Conservation (phyloP, 2,797 vertebrate genomes). For the Chelmon rostratus region DNA sequence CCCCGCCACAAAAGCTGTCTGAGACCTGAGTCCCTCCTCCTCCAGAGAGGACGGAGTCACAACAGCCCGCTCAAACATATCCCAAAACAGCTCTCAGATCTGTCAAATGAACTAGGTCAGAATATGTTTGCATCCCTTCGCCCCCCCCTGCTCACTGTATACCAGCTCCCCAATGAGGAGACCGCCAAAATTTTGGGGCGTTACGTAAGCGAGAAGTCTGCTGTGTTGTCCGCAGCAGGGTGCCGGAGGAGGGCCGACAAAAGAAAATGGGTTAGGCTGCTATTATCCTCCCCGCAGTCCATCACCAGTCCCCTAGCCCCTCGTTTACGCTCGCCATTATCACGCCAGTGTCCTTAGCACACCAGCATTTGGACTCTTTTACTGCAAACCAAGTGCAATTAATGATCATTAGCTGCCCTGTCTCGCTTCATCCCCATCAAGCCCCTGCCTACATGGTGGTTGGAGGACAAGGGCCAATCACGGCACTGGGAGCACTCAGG, state of each 20-base stretch:
- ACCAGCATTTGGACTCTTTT: conserved; percentile 89
- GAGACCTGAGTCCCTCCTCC: conserved; percentile 18
- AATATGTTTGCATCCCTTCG: conserved; percentile 48
- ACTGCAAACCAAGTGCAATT: conserved; percentile 93
- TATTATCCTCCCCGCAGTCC: conserved; percentile 79
- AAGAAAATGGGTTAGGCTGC: conserved; percentile 85
- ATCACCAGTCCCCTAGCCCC: conserved; percentile 53
- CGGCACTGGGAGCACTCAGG: conserved; percentile 84
- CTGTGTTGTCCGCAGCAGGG: conserved; percentile 71
- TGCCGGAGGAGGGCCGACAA: conserved; percentile 70
- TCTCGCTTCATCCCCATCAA: conserved; percentile 91
- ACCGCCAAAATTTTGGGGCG: conserved; percentile 77
- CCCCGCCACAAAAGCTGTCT: conserved; percentile 14
- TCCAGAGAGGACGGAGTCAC: conserved; percentile 12
- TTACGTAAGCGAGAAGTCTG: conserved; percentile 81
- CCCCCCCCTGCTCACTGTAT: conserved; percentile 35
- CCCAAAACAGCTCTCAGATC: conserved; percentile 61
- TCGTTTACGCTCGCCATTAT: conserved; percentile 75
- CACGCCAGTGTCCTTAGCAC: conserved; percentile 85
- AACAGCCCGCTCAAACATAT: conserved; percentile 53
- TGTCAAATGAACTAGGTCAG: conserved; percentile 78
- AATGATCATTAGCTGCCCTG: conserved; percentile 98
- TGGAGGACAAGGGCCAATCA: conserved; percentile 84
- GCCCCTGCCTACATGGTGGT: conserved; percentile 79
- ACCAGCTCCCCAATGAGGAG: conserved; percentile 40